phyloP scores from a whole-genome alignment of 1,140 invertebrate genomes.

The Coptotermes formosanus region DNA sequence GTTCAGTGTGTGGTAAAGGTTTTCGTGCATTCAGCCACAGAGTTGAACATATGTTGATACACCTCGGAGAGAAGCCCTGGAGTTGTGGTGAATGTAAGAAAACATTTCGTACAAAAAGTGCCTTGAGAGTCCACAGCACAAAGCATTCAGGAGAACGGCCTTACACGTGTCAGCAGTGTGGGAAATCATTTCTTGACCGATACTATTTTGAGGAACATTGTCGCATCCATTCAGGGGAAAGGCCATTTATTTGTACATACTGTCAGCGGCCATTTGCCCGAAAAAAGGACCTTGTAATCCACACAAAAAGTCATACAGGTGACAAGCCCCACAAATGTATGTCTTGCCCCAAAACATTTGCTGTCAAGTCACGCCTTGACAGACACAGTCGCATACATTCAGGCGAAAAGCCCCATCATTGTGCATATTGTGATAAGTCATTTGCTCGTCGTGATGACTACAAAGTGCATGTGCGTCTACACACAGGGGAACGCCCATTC shows the following conservation, averaged over 20 bases:
- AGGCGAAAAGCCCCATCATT: slow-evolving; percentile 28
- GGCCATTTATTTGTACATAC: slow-evolving; percentile 54
- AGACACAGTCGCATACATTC: slow-evolving; percentile 25
- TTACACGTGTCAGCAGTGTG: slow-evolving; percentile 22
- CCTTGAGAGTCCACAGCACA: slow-evolving; percentile 16
- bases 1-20: slow-evolving; percentile 24
- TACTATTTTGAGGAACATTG: slow-evolving; percentile 52
- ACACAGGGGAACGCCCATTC: slow-evolving; percentile 64
- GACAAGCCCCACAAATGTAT: slow-evolving; percentile 56
- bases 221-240: slow-evolving; percentile 57
- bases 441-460: slow-evolving; percentile 29
- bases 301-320: slow-evolving; percentile 56
- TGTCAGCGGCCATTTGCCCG: slow-evolving; percentile 43
- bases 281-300: slow-evolving; percentile 47
- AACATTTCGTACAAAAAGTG: slow-evolving; percentile 26
- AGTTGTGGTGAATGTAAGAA: slow-evolving; percentile 25
- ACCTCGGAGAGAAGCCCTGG: slow-evolving; percentile 30
- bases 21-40: slow-evolving; percentile 26
- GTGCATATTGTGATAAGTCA: slow-evolving; percentile 29
- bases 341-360: slow-evolving; percentile 46
- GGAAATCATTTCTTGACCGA: slow-evolving; percentile 31
- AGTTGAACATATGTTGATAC: slow-evolving; percentile 30
- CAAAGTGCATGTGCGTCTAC: slow-evolving; percentile 49
- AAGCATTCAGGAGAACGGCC: slow-evolving; percentile 38
- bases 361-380: slow-evolving; percentile 29